A percentile compares a stretch with the other conserved stretches of the same genome.
Conservation (phyloP, 2,113 vertebrate species). For the Circaetus gallicus region DNA sequence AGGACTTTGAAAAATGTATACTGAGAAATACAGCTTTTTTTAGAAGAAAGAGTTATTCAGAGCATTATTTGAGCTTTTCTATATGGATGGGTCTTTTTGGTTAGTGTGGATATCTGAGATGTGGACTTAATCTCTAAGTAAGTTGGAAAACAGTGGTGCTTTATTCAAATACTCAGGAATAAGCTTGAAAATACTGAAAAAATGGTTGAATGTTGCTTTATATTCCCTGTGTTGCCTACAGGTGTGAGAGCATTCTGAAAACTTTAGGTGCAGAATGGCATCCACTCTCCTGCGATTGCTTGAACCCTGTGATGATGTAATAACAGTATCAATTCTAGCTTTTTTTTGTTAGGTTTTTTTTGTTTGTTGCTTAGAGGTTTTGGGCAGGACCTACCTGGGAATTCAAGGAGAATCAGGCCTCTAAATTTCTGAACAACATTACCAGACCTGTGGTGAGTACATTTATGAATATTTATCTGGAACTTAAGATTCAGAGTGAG, state of each 20-base stretch:
- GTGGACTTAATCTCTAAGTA: background rate
- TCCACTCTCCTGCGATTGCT: background rate
- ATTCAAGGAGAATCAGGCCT: background rate
- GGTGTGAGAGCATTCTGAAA: background rate
- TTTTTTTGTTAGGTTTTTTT: background rate
- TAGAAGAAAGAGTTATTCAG: background rate
- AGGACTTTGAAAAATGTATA: background rate
- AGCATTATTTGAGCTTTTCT: background rate
- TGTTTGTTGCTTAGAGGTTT: background rate
- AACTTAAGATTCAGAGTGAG: background rate
- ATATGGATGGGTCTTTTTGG: background rate
- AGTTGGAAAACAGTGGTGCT: background rate
- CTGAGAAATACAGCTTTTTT: background rate
- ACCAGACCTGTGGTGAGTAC: background rate
- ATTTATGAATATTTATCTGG: background rate
- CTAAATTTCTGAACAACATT: background rate
- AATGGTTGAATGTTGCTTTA: background rate
- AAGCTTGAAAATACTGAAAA: background rate
- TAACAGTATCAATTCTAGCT: background rate
- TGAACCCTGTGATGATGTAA: background rate
- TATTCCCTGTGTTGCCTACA: background rate
- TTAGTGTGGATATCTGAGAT: background rate
- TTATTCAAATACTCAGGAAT: background rate
- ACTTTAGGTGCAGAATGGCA: background rate
- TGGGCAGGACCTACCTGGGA: background rate